Evolutionary conservation across 2,113 vertebrate genomes (phyloP).

Genomic region (Sus scrofa): DNA sequence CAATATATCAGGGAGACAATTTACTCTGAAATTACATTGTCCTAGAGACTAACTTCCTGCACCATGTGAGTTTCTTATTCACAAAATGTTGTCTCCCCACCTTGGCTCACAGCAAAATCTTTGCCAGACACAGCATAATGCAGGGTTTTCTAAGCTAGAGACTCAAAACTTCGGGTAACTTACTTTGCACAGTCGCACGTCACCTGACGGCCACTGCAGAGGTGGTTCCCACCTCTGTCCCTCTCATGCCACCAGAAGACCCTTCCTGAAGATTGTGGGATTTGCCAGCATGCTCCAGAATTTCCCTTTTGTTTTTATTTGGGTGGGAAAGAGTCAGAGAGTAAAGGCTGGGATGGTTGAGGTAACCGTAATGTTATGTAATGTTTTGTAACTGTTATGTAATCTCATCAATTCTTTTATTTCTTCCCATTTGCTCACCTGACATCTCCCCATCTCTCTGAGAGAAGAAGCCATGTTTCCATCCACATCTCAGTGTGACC

Average conservation of each 20-base stretch:
- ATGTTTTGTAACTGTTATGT: not conserved
- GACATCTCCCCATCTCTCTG: not conserved
- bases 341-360: not conserved
- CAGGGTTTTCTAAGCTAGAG: not conserved
- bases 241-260: not conserved
- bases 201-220: not conserved
- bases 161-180: too few species aligned
- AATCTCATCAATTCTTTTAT: not conserved
- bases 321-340: not conserved
- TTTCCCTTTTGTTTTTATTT: not conserved
- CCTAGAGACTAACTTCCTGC: conserved; percentile 14
- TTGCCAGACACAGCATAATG: not conserved
- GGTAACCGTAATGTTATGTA: not conserved
- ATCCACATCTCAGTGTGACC: not conserved
- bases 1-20: not conserved
- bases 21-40: conserved; percentile 30
- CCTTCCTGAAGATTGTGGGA: not conserved
- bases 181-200: not conserved
- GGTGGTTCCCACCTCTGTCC: not conserved
- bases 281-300: not conserved
- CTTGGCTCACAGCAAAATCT: conserved; percentile 43
- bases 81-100: not conserved
- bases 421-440: not conserved
- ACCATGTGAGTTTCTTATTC: not conserved
- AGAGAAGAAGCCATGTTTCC: not conserved